Evolutionary conservation across 2,888 invertebrate genomes (phyloP), one percentile per base, ranked within the genome.

Genomic region (Polietes domitor): DNA sequence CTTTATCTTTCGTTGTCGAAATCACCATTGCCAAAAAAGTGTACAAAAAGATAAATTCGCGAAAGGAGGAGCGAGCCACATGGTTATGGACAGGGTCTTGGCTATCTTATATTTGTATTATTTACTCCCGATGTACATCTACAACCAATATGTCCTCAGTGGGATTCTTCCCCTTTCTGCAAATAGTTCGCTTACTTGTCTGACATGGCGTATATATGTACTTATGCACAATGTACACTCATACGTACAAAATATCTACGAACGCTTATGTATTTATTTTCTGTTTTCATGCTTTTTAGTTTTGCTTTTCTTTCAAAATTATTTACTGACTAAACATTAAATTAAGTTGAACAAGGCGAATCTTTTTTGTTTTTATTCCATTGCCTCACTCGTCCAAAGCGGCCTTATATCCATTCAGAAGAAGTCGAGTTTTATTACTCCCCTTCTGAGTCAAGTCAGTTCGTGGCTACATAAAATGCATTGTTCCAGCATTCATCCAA

Each of bases 171-270:
- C 43, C 43, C 43, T 10, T 5, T 43, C 10, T 15, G 43, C 43
- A 43, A 43, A 43, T n/a, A 43, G 2, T 50, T 17, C n/a, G 50
- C 17, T 19, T 50, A n/a, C 15, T 1, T 50, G 17, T 50, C 17
- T 50, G 50, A n/a, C n/a, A n/a, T n/a, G n/a, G 50, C 50, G n/a
- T 50, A 50, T 50, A n/a, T 50, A 37, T 37, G 37, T 37, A 37
- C 10, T 50, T 6, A 43, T 3, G 43, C 10, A 32, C 32, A 43
- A 43, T 3, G 43, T 43, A 32, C 32, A 32, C 4, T 5, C 3
- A 32, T 32, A 32, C n/a, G 32, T 32, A 32, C 32, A 32, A 7
- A 32, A 32, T 32, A 7, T 7, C 32, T 32, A 5, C 32, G 7
- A n/a, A n/a, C n/a, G n/a, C n/a, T n/a, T n/a, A 43, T 43, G 3